Evolutionary conservation across 2,797 vertebrate genomes (phyloP), one percentile per base, ranked within the genome.

Genomic region (Eulemur coronatus): DNA sequence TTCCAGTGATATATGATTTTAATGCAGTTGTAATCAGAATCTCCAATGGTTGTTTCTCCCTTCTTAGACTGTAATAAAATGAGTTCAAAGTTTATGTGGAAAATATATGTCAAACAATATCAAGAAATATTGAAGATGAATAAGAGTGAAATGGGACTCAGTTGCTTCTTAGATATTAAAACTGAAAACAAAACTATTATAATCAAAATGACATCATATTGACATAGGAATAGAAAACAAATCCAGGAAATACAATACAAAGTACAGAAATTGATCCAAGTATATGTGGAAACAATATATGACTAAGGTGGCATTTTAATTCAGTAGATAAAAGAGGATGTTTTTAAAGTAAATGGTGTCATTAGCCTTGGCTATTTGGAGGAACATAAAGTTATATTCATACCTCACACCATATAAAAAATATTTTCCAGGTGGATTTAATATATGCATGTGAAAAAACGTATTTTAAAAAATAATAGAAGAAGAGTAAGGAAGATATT

Each of bases 111-210:
- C 88, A 88, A 85, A 85, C 9, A 72, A 65, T 81, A 76, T 12
- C 35, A 78, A 80, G 33, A 85, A 72, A 91, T 67, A 55, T 20
- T 85, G 38, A 59, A 57, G 88, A 94, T 63, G 59, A 86, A 78
- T 50, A 84, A 84, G 33, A 61, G 15, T 46, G 4, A 94, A 90
- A 67, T 84, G 28, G 15, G n/a, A 80, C 38, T 80, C 46, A 35
- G 26, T 76, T 88, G 46, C 52, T 81, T 88, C 88, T 84, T 91
- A 85, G 13, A 57, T 48, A 61, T 48, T 97, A 91, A 92, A 95
- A 87, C 7, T 30, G 76, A 80, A 96, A 78, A 46, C 26, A 84
- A 92, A 95, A 84, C 43, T 69, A 70, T 55, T 76, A 67, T 41
- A 65, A 80, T 63, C 26, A 90, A 38, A 13, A 92, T 24, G 61